Conservation (phyloP, 2,113 vertebrate genomes). For the Nerophis lumbriciformis region DNA sequence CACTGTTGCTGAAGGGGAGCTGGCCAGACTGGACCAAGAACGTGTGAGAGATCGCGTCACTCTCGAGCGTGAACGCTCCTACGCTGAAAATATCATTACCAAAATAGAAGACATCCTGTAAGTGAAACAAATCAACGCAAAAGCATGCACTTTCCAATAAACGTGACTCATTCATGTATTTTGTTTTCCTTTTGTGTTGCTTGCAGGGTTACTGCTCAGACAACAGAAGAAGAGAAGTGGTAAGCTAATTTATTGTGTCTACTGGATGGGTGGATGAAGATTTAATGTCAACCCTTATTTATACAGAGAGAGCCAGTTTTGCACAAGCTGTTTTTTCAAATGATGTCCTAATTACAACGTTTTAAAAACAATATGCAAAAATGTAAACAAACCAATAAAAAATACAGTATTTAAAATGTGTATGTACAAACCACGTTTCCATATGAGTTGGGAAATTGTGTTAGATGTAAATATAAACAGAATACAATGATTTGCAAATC, state of each 20-base stretch:
- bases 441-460: no score
- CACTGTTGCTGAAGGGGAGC: constrained; percentile 87
- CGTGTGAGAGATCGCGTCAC: constrained; percentile 78
- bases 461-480: no score
- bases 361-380: no score
- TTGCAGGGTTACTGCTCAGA: constrained; percentile 81
- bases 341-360: no score
- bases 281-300: no score
- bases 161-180: background rate
- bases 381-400: no score
- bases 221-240: constrained; percentile 90
- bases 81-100: constrained; percentile 85
- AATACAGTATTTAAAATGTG: no score
- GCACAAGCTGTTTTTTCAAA: no score
- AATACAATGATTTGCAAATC: no score
- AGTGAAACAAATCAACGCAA: constrained; percentile 52
- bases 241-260: constrained; percentile 53
- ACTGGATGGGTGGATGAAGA: background rate
- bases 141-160: background rate
- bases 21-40: constrained; percentile 84
- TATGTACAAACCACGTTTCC: no score
- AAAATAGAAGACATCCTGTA: constrained; percentile 94
- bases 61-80: constrained; percentile 84
- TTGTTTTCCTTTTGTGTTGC: constrained; percentile 22
- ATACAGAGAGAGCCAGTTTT: no score